Evolutionary conservation across 2,888 invertebrate species (phyloP), one percentile per base, ranked within the genome.

Genomic region (Hirtodrosophila cameraria): DNA sequence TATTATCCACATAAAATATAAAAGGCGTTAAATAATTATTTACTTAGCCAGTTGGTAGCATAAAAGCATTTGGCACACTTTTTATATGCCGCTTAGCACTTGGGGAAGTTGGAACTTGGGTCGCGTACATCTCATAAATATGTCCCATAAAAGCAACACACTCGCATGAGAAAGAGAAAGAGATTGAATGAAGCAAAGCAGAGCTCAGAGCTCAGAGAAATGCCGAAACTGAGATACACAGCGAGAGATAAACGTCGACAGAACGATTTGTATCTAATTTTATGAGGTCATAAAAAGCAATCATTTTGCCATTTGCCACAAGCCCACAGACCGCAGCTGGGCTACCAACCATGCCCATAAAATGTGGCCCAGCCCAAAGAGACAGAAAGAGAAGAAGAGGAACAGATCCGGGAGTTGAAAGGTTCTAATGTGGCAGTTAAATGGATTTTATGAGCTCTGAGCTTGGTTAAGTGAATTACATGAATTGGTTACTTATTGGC

Each of bases 211-310:
- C 20, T 23, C 15, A 38, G 53, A 54, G 49, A n/a, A 59, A 15
- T 5, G 7, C n/a, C 20, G 35, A 45, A 16, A 9, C 16, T 27
- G 4, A 33, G 33, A 49, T 20, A 48, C 11, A 52, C 31, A 41
- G 28, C 13, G 18, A 23, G 27, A 83, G 82, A 88, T 84, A 86
- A 88, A 87, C 75, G 88, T 86, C 87, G 87, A 79, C 82, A 79
- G 78, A 88, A 79, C 88, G 88, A 89, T 88, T 88, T 88, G 84
- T 87, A 87, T 86, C 87, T 88, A 89, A 88, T 88, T 89, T 89
- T 89, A 89, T 88, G 88, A 88, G 88, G 86, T 88, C 88, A 88
- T 88, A 89, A 88, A 88, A 88, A 81, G 86, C 84, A 89, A 88
- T 87, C 82, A 86, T 89, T 89, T 87, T 70, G 81, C 87, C 87